Conservation (phyloP, 2,888 invertebrate genomes). For the Lycocerus yunnanus region DNA sequence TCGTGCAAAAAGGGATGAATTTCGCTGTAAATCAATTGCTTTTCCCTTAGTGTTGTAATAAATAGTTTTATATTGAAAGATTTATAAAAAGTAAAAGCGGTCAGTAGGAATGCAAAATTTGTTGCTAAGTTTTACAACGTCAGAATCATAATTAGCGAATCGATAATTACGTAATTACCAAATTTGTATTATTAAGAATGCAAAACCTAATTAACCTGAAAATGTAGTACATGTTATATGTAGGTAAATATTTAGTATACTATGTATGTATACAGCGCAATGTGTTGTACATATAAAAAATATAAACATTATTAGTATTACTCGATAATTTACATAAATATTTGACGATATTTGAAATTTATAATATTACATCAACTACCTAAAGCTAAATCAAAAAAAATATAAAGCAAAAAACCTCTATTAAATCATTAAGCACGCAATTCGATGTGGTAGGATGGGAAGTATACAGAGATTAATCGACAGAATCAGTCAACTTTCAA, state of each 20-base stretch:
- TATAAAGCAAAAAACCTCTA: neutral
- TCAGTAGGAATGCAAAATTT: neutral
- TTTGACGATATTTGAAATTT: neutral
- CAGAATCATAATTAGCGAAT: too few relatives aligned
- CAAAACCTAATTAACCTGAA: neutral
- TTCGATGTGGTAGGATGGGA: neutral
- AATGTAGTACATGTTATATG: neutral
- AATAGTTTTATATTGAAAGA: slow-evolving; percentile 1
- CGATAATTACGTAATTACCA: too few relatives aligned
- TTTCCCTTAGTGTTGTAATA: neutral
- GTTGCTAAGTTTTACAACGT: too few relatives aligned
- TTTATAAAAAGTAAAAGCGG: neutral
- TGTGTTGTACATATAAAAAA: too few relatives aligned
- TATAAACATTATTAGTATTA: neutral
- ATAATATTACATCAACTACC: neutral
- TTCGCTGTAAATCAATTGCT: slow-evolving; percentile 2
- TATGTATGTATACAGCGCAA: too few relatives aligned
- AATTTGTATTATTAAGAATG: neutral
- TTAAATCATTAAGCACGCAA: neutral
- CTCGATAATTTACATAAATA: neutral
- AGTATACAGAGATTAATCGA: neutral
- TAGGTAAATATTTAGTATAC: too few relatives aligned
- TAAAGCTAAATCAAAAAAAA: neutral
- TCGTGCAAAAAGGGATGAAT: slow-evolving; percentile 16
- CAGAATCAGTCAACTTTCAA: neutral